Conservation (phyloP, 2,113 vertebrate species). For the Philantomba maxwellii region DNA sequence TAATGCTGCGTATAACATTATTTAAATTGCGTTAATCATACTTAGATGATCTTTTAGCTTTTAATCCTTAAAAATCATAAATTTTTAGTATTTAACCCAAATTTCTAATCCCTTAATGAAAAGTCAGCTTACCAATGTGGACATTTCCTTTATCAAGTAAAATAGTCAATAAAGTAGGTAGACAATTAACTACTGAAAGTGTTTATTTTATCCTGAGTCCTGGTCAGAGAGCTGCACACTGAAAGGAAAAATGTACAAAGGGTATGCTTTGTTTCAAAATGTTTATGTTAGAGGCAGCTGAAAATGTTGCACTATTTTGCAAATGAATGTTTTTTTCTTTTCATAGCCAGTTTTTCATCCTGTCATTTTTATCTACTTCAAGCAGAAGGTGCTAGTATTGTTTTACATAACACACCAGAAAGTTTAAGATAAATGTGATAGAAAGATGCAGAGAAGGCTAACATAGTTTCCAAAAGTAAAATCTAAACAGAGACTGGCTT, state of each 20-base stretch:
- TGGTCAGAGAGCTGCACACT: not conserved
- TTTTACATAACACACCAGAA: slow-evolving; percentile 14
- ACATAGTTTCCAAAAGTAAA: slow-evolving; percentile 6
- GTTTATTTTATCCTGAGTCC: not conserved
- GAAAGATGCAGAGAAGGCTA: not conserved
- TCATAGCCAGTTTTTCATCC: not conserved
- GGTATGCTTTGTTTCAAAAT: not conserved
- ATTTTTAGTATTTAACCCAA: not conserved
- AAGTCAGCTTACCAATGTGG: not conserved
- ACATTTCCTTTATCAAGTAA: not conserved
- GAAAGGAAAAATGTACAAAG: not conserved
- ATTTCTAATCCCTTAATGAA: not conserved
- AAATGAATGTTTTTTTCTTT: not conserved
- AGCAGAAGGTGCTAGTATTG: slow-evolving; percentile 20
- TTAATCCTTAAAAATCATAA: not conserved
- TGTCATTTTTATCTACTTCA: slow-evolving; percentile 49
- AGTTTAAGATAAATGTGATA: slow-evolving; percentile 35
- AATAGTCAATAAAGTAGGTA: not conserved
- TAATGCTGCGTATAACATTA: not conserved
- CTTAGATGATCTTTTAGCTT: not conserved
- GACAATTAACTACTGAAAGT: not conserved
- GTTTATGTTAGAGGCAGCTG: not conserved
- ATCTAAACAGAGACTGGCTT: not conserved
- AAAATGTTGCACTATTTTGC: slow-evolving; percentile 19
- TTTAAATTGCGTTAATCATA: not conserved